Evolutionary conservation across 2,113 vertebrate genomes (phyloP).

Genomic region (Sminthopsis crassicaudata): DNA sequence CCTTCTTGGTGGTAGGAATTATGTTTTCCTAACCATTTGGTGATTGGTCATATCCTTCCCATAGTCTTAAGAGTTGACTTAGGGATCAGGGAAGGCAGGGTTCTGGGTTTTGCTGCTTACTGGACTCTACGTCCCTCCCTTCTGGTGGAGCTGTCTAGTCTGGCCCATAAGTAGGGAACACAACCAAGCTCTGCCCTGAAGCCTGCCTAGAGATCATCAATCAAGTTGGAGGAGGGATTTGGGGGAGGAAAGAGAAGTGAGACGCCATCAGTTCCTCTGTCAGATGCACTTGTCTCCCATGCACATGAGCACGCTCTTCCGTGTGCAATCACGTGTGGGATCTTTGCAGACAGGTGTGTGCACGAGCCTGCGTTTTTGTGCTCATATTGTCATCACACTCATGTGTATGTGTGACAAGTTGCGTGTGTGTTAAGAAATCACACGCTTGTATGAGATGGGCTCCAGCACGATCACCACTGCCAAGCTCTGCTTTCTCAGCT

Average conservation of each 20-base stretch:
- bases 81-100: background rate
- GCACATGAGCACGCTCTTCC: background rate
- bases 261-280: background rate
- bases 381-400: background rate
- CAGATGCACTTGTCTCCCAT: background rate
- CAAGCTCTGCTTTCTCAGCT: slow-evolving; percentile 38
- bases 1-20: background rate
- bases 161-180: background rate
- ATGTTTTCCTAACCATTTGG: background rate
- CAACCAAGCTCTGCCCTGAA: background rate
- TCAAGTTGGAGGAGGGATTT: background rate
- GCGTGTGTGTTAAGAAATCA: slow-evolving; percentile 2
- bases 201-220: background rate
- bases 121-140: too few species aligned
- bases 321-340: background rate
- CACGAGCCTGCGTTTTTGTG: background rate
- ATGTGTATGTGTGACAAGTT: background rate
- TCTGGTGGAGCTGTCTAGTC: too few species aligned
- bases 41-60: background rate
- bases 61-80: background rate
- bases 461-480: slow-evolving; percentile 52
- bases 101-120: background rate
- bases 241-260: background rate
- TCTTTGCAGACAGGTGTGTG: background rate
- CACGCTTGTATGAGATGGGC: slow-evolving; percentile 45